Conservation (phyloP, 2,888 invertebrate genomes). For the Limnephilus auricula region DNA sequence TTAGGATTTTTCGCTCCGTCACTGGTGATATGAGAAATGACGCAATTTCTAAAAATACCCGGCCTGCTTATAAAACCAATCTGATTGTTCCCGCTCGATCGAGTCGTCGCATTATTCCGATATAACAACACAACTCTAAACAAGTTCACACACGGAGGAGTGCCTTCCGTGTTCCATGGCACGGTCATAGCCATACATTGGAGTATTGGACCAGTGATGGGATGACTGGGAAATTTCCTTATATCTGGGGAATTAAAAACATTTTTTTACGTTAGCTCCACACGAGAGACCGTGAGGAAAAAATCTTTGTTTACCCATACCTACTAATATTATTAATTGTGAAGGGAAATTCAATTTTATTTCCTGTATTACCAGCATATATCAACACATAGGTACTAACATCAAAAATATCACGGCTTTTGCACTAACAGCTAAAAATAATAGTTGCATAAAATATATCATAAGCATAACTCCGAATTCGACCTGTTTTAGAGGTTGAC, state of each 20-base stretch:
- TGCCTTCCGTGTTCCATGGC: slow-evolving; percentile 33
- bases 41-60: slow-evolving; percentile 62
- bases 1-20: slow-evolving; percentile 25
- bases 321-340: too few species aligned
- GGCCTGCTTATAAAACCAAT: slow-evolving; percentile 41
- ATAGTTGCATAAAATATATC: too few species aligned
- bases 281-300: too few species aligned
- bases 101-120: slow-evolving; percentile 53
- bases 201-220: background rate
- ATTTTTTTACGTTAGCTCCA: too few species aligned
- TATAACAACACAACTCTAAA: slow-evolving; percentile 33
- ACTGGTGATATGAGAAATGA: slow-evolving; percentile 57
- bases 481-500: too few species aligned
- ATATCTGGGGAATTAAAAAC: background rate
- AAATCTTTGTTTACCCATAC: too few species aligned
- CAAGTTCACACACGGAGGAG: slow-evolving; percentile 34
- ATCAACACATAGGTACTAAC: too few species aligned
- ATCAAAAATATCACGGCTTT: too few species aligned
- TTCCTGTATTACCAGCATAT: too few species aligned
- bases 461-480: too few species aligned
- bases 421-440: too few species aligned
- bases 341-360: too few species aligned
- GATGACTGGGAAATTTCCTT: background rate
- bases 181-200: background rate
- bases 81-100: slow-evolving; percentile 54